These are phyloP conservation scores for Rhea americana DNA, from an alignment of 2,113 vertebrate genomes.

Conservation along the genomic window DNA sequence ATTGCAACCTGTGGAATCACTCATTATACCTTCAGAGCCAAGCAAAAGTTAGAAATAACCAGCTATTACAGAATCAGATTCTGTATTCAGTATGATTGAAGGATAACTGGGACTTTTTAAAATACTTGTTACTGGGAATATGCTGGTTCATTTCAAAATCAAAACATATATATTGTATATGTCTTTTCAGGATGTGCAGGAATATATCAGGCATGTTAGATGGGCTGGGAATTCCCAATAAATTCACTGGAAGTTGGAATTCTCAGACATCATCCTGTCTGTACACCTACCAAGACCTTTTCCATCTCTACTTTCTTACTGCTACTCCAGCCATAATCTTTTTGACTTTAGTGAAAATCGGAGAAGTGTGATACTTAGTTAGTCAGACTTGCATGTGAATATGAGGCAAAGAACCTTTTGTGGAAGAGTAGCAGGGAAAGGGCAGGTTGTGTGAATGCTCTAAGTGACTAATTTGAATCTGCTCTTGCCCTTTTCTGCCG, in stretches of 20 bases:
- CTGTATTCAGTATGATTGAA: neutral
- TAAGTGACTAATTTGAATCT: neutral
- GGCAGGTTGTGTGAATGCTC: neutral
- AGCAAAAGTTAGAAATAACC: neutral
- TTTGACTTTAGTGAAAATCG: neutral
- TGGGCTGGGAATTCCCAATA: neutral
- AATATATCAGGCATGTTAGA: neutral
- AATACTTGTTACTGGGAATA: neutral
- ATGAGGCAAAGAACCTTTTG: neutral
- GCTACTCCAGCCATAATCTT: fast-evolving
- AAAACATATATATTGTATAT: fast-evolving
- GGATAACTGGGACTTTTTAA: neutral
- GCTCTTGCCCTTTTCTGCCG: fast-evolving
- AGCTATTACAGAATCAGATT: neutral
- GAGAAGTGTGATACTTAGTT: neutral
- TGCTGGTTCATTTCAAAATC: neutral
- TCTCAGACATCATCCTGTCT: neutral
- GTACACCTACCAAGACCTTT: neutral
- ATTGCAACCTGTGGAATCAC: neutral
- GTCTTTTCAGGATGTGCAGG: neutral
- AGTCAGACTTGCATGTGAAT: neutral
- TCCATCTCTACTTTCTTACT: neutral
- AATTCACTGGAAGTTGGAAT: neutral
- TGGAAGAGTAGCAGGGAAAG: neutral
- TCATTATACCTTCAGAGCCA: neutral